phyloP scores from a whole-genome alignment of 2,888 invertebrate genomes.

The Chouioia cunea region DNA sequence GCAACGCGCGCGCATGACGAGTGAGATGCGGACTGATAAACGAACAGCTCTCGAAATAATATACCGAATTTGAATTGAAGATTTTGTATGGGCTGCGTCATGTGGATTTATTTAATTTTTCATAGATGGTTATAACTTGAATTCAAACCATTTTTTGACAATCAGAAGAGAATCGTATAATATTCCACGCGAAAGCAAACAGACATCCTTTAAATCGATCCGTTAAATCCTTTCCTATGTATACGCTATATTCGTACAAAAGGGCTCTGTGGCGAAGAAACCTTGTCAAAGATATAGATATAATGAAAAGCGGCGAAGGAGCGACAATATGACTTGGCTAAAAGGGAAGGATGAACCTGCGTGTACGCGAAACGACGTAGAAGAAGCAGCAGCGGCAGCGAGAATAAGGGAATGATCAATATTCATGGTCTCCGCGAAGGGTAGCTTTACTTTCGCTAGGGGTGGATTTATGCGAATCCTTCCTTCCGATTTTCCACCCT shows the following conservation, averaged over 20 bases:
- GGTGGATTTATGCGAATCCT: constrained; percentile 65
- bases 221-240: not conserved
- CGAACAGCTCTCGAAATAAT: too few relatives aligned
- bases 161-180: too few relatives aligned
- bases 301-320: constrained; percentile 35
- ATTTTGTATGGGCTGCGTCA: too few relatives aligned
- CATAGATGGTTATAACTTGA: too few relatives aligned
- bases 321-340: constrained; percentile 41
- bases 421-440: constrained; percentile 60
- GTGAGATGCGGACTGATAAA: too few relatives aligned
- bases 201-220: too few relatives aligned
- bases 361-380: constrained; percentile 23
- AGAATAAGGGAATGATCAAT: constrained; percentile 65
- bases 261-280: constrained; percentile 5
- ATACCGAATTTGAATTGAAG: too few relatives aligned
- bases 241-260: too few relatives aligned
- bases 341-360: constrained; percentile 30
- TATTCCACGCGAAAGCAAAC: constrained; percentile 31
- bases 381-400: constrained; percentile 21
- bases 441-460: constrained; percentile 49
- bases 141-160: too few relatives aligned
- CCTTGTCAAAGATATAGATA: not conserved
- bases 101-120: too few relatives aligned
- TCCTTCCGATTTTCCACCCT: constrained; percentile 56
- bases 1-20: not conserved